Evolutionary conservation across 2,888 invertebrate genomes (phyloP), one percentile per base, ranked within the genome.

Genomic region (Didymodactylos carnosus): DNA sequence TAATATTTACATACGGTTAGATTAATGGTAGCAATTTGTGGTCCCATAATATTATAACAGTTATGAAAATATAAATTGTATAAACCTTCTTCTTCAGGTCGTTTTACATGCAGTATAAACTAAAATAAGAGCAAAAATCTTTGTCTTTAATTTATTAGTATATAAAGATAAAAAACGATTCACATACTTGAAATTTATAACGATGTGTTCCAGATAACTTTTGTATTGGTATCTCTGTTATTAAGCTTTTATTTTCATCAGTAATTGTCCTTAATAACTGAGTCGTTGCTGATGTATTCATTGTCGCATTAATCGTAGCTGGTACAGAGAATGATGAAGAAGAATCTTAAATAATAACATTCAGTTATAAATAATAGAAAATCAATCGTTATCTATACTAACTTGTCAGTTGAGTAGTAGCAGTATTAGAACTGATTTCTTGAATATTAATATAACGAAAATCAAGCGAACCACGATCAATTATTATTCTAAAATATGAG

Each of bases 1-100:
- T 3, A 3, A 62, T 5, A 8, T 62, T 7, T 19, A 70, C 23
- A 35, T 39, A 70, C 70, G 14, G 14, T 70, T 41, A 70, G 53
- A 19, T 70, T 70, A 43, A 71, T 39, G 41, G 70, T 51, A 39
- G 41, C 25, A n/a, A 70, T 35, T 11, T 8, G 40, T 11, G 3
- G 8, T 23, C 40, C 70, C 73, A 39, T 78, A 78, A 40, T 79
- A 77, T n/a, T 83, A 35, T 89, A 90, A 83, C 97, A 98, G 81
- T 91, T 94, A 83, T 95, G 94, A 82, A 94, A 94, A 81, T 91
- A 92, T 71, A 98, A 85, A 83, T 91, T 92, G 83, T 97, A 98
- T 5, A 94, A 86, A 0, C 97, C 97, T 83, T 93, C 91, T 79
- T 93, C 91, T 51, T 87, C 86, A 53, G 88, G 86, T 5, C 88